Evolutionary conservation across 1,140 invertebrate genomes (phyloP), one percentile per base, ranked within the genome.

Genomic region (Episyrphus balteatus): DNA sequence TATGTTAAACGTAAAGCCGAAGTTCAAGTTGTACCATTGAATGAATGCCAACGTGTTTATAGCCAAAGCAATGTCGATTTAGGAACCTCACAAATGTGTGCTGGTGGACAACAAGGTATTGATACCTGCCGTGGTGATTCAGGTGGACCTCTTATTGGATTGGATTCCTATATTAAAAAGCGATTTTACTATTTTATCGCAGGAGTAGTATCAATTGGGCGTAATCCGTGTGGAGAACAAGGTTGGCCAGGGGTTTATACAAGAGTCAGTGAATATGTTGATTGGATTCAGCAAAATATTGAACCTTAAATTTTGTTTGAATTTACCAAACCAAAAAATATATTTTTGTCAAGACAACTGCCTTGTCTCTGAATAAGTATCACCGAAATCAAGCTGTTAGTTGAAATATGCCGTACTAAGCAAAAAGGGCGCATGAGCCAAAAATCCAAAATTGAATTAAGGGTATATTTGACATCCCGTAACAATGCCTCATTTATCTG

Each of bases 221-320:
- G n/a, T n/a, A n/a, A n/a, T n/a, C n/a, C n/a, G n/a, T n/a, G n/a
- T n/a, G n/a, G n/a, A n/a, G n/a, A n/a, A n/a, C n/a, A n/a, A n/a
- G n/a, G n/a, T n/a, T n/a, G n/a, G n/a, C 78, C 78, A 2, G 76
- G 71, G 1, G 69, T 81, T 7, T 81, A 80, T 52, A 80, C 74
- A 11, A 65, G 67, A 12, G 59, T 80, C 2, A 58, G 70, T 7
- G 48, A 59, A 10, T 79, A 76, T 51, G 38, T 73, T 10, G 51
- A 62, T 18, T n/a, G n/a, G n/a, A n/a, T n/a, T n/a, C n/a, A n/a
- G n/a, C n/a, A n/a, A n/a, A n/a, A n/a, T n/a, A n/a, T n/a, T n/a
- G n/a, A n/a, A n/a, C n/a, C n/a, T n/a, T n/a, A n/a, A n/a, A n/a
- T n/a, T n/a, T n/a, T n/a, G n/a, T n/a, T n/a, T 26, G 21, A 8